Base-by-base conservation (phyloP, 2,113 vertebrate genomes). In the Regulus satrapa region DNA sequence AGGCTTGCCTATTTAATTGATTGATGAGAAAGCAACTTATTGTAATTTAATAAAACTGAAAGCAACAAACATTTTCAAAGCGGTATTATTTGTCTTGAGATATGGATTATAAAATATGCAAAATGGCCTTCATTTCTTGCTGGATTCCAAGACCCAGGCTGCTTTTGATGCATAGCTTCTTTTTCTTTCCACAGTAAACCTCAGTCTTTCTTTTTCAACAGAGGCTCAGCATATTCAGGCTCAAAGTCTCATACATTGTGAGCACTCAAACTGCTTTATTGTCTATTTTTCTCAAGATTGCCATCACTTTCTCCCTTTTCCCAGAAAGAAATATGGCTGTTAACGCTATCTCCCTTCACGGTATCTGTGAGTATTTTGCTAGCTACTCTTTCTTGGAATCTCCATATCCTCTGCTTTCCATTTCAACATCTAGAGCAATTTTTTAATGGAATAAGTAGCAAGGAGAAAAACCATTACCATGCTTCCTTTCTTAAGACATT, bases 31-130 rank as follows among this genome's bases (percentile, higher is more conserved):
- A 91, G 36, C 72, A 85, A 68, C 54, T 74, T 68, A n/a, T 31
- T 85, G 32, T 74, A 85, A 92, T 91, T 86, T 91, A 95, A 85
- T 87, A 89, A 86, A 87, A 87, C 14, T 69, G 56, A 76, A 92
- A 88, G 24, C 38, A 80, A 64, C 29, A 69, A 86, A 77, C 1
- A 1, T 72, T 94, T 92, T 88, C 29, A 51, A 67, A 83, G 41
- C 49, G 13, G 45, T 79, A 23, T 32, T 77, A 80, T 73, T 83
- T 86, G 19, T 71, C 63, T 79, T 85, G 51, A 32, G 29, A 69
- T 41, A 40, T 12, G 26, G 32, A 58, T 40, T 58, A 66, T 21
- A 94, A 92, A 77, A 83, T 40, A 46, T 43, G 14, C 26, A 64
- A 76, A 51, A n/a, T 1, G 1, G 77, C 18, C 8, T 16, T 92